A percentile compares a stretch with the other conserved stretches of the same genome.
Conservation (phyloP, 1,140 invertebrate species). For the Zaprionus ghesquierei region DNA sequence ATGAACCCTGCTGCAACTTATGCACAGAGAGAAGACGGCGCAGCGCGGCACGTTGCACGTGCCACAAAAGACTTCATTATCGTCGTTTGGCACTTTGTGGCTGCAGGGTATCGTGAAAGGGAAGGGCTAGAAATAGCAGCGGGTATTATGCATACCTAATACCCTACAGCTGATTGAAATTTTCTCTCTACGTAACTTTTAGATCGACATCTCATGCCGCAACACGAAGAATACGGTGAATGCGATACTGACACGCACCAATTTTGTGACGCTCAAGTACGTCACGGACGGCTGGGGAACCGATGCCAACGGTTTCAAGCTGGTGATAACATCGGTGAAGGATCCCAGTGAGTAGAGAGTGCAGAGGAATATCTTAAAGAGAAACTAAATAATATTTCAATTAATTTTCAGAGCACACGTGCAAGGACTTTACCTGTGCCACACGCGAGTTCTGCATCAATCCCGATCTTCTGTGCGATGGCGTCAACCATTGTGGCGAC, state of each 20-base stretch:
- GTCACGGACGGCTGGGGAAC: slow-evolving; percentile 96
- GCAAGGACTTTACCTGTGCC: slow-evolving; percentile 93
- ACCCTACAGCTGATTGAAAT: not conserved
- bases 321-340: slow-evolving; percentile 96
- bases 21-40: not conserved
- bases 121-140: not conserved
- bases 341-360: slow-evolving; percentile 90
- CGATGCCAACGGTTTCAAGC: slow-evolving; percentile 94
- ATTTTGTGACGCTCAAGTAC: slow-evolving; percentile 96
- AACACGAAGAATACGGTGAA: slow-evolving; percentile 94
- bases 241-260: slow-evolving; percentile 93
- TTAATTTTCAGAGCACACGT: slow-evolving; percentile 88
- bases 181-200: slow-evolving; percentile 13
- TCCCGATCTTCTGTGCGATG: slow-evolving; percentile 93
- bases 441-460: slow-evolving; percentile 94
- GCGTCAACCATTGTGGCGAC: slow-evolving; percentile 95
- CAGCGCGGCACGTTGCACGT: slow-evolving; percentile 3
- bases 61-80: slow-evolving; percentile 17
- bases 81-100: not conserved
- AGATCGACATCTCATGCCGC: slow-evolving; percentile 95
- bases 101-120: not conserved
- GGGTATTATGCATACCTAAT: not conserved
- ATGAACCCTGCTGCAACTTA: slow-evolving; percentile 36
- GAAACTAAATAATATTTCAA: slow-evolving; percentile 5
- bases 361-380: not conserved